Conservation (phyloP, 1,140 invertebrate genomes). For the Ceratina australensis region DNA sequence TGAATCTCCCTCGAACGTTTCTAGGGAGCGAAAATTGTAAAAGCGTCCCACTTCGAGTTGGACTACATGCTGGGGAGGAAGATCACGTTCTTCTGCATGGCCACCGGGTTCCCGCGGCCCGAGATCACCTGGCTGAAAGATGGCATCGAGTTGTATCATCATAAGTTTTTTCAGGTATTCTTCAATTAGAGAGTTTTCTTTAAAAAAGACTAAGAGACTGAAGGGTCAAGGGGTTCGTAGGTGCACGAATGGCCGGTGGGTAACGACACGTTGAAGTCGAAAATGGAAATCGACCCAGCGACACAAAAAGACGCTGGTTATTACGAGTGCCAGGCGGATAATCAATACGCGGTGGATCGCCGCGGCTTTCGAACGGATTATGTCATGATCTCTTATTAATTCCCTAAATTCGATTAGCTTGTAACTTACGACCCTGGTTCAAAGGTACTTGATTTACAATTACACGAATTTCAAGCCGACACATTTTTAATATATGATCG, state of each 20-base stretch:
- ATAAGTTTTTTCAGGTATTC: constrained; percentile 92
- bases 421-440: neutral
- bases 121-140: constrained; percentile 96
- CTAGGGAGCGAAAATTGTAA: constrained; percentile 93
- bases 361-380: constrained; percentile 86
- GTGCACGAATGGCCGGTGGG: constrained; percentile 92
- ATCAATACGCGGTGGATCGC: constrained; percentile 87
- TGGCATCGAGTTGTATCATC: constrained; percentile 92
- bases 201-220: neutral
- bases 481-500: too few species aligned
- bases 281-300: constrained; percentile 95
- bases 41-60: constrained; percentile 94
- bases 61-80: constrained; percentile 96
- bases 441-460: too few species aligned
- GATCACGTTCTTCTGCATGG: constrained; percentile 94
- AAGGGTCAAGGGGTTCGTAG: constrained; percentile 77
- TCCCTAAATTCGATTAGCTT: neutral
- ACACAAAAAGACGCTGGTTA: constrained; percentile 90
- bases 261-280: constrained; percentile 91
- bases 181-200: neutral
- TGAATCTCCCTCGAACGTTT: constrained; percentile 14
- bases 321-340: constrained; percentile 88
- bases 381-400: constrained; percentile 83
- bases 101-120: constrained; percentile 90
- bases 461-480: too few species aligned